Percentiles rank a stretch among this genome's conserved stretches.
Conservation (phyloP, 1,140 invertebrate genomes). For the Oncopodura yosiiana region DNA sequence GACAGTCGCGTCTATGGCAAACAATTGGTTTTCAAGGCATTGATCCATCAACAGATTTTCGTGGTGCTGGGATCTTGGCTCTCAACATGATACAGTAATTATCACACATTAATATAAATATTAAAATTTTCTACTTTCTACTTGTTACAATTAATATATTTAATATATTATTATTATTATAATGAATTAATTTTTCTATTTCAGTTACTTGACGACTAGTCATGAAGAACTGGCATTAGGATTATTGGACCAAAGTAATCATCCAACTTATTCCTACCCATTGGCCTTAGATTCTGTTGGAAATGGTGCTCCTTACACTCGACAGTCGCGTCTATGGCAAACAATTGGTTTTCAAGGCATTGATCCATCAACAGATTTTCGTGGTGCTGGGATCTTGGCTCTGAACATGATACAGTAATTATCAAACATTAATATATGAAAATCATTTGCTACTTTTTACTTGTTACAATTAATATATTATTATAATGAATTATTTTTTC, state of each 20-base stretch:
- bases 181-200: neutral
- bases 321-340: constrained; percentile 87
- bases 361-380: constrained; percentile 94
- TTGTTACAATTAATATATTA: neutral
- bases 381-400: constrained; percentile 93
- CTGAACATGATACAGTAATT: constrained; percentile 77
- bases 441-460: neutral
- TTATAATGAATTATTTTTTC: constrained; percentile 3
- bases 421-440: neutral
- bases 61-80: constrained; percentile 93
- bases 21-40: constrained; percentile 93
- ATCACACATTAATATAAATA: neutral
- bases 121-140: too few relatives aligned
- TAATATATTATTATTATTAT: neutral
- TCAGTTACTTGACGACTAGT: constrained; percentile 49
- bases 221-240: constrained; percentile 68
- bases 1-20: constrained; percentile 87
- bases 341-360: constrained; percentile 93
- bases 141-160: neutral
- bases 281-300: too few relatives aligned
- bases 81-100: constrained; percentile 77
- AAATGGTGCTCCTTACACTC: constrained; percentile 53
- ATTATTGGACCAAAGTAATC: too few relatives aligned
- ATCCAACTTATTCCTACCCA: too few relatives aligned
- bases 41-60: constrained; percentile 94